These are phyloP conservation scores for Cydia fagiglandana DNA, from an alignment of 1,140 invertebrate genomes.

Conservation along the genomic window DNA sequence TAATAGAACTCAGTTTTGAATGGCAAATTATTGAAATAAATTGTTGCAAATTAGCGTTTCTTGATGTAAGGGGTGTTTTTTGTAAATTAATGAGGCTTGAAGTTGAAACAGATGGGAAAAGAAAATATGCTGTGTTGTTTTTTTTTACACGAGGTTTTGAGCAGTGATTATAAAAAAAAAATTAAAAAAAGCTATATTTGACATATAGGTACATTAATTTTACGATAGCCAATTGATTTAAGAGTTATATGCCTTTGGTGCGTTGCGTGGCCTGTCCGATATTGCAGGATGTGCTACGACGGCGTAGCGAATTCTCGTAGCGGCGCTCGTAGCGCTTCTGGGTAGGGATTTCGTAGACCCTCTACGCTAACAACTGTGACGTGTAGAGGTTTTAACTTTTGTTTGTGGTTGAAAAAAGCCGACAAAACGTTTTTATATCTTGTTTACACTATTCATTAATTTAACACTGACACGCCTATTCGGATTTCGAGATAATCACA, in stretches of 20 bases:
- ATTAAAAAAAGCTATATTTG: too few species aligned
- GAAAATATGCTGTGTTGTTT: not conserved
- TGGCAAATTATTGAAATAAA: not conserved
- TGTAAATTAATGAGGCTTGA: not conserved
- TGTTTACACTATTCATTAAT: too few species aligned
- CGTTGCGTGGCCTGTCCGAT: too few species aligned
- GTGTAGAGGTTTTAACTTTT: not conserved
- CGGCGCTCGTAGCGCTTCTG: not conserved
- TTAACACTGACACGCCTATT: too few species aligned
- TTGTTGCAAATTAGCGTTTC: not conserved
- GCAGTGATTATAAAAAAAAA: too few species aligned
- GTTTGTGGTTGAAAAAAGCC: not conserved
- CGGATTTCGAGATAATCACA: too few species aligned
- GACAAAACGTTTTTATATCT: not conserved
- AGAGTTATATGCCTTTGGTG: too few species aligned
- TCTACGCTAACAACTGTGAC: conserved; percentile 15
- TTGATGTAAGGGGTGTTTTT: not conserved
- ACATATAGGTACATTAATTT: too few species aligned
- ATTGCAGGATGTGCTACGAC: not conserved
- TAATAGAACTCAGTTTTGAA: not conserved
- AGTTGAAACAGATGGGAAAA: not conserved
- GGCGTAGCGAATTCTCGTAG: not conserved
- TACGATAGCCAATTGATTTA: too few species aligned
- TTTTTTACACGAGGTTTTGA: not conserved
- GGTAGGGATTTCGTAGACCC: not conserved